Percentiles rank a stretch among this genome's conserved stretches.
These are phyloP conservation scores for Apodemia zela DNA, from an alignment of 2,888 invertebrate genomes.

Conservation along the genomic window DNA sequence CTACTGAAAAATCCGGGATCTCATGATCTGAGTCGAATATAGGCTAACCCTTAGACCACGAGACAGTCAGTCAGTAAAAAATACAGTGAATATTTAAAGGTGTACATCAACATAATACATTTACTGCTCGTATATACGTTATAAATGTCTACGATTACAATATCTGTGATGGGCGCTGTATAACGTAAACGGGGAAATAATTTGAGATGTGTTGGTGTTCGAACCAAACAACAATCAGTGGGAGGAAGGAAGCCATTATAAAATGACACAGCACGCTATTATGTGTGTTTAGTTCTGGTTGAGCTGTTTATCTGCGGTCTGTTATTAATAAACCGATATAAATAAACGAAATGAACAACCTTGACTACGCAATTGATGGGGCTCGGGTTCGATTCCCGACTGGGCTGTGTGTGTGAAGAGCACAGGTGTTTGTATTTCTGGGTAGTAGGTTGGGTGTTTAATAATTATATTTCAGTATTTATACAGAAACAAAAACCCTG, in stretches of 20 bases:
- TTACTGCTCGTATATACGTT: no score
- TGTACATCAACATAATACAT: no score
- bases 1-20: no score
- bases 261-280: not conserved
- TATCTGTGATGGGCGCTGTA: no score
- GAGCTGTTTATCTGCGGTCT: not conserved
- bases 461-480: no score
- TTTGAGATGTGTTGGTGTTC: not conserved
- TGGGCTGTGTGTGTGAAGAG: no score
- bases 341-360: not conserved
- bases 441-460: no score
- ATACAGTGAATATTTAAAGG: no score
- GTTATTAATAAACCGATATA: not conserved
- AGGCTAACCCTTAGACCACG: no score
- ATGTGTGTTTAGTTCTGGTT: not conserved
- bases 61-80: no score
- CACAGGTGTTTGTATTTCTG: constrained; percentile 23
- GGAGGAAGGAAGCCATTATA: constrained; percentile 9
- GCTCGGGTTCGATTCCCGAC: not conserved
- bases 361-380: not conserved
- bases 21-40: no score
- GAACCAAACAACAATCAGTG: not conserved
- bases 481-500: no score
- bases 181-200: not conserved
- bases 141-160: not conserved